Base-by-base conservation (phyloP, 92 coral and sea anemone species). In the Porites lobata region DNA sequence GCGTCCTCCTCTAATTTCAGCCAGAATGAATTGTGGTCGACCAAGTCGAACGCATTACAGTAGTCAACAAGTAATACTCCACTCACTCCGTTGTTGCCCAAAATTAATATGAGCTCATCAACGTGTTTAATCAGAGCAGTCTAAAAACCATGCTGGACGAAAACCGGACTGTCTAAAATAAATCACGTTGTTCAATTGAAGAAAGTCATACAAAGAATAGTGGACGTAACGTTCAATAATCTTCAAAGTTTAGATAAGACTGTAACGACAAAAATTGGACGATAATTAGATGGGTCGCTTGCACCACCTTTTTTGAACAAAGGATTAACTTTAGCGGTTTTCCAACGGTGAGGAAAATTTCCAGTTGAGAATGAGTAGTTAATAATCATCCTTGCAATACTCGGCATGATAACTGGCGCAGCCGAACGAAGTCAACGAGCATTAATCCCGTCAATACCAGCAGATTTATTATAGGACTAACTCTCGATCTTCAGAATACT, bases 131-230 rank as follows among this genome's bases (percentile, higher is more conserved):
- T 69, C 9, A 70, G 38, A 68, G 82, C 81, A 69, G 82, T 59
- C 26, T 87, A 77, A 26, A 86, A 43, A n/a, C 80, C 21, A 20
- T 87, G 79, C 26, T 21, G 68, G 70, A 12, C 75, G 86, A 58
- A 72, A 87, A 69, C 91, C 86, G 9, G 86, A 69, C 67, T 87
- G 90, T 47, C 22, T 32, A 10, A 65, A 10, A 50, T 73, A 88
- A 50, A 88, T 77, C 54, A 80, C 50, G 80, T 88, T 72, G 67
- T 61, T 86, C 4, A 50, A 61, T 9, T 7, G 13, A 21, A 77
- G 52, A 86, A 73, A 74, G 9, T 64, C 47, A 47, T 79, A 78
- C 1, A 81, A 52, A 8, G 81, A 22, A 8, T 72, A 50, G 53
- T 81, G 87, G 20, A 88, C 75, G 38, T 75, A 75, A 14, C 85